Conservation (phyloP, 2,888 invertebrate species). For the Tuberolachnus salignus region DNA sequence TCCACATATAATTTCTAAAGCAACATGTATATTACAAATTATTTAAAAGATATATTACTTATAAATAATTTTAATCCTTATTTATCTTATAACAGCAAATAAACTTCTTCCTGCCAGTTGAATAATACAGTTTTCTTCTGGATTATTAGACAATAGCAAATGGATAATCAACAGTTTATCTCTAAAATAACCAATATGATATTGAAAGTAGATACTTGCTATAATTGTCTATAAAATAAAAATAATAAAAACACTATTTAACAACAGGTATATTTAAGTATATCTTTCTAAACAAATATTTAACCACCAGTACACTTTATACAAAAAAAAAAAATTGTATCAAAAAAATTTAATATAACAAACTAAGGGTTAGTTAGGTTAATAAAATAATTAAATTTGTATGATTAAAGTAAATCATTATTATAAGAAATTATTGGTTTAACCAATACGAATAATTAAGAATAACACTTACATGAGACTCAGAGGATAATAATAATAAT, state of each 20-base stretch:
- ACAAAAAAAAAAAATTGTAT: too few species aligned
- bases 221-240: conserved; percentile 70
- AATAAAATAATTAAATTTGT: too few species aligned
- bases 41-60: not conserved
- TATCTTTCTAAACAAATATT: too few species aligned
- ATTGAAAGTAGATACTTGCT: conserved; percentile 72
- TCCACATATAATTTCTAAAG: conserved; percentile 20
- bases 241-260: too few species aligned
- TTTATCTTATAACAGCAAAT: conserved; percentile 78
- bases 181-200: conserved; percentile 89
- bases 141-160: conserved; percentile 80
- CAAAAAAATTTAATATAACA: too few species aligned
- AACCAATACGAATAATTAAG: too few species aligned
- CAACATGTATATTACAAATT: not conserved
- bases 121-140: conserved; percentile 73
- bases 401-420: too few species aligned
- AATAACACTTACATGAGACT: conserved; percentile 74
- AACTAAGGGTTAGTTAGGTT: too few species aligned
- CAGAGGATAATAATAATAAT: conserved; percentile 95
- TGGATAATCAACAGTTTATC: conserved; percentile 79
- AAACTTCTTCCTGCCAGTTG: conserved; percentile 77
- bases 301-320: too few species aligned
- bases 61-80: not conserved
- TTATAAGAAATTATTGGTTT: too few species aligned
- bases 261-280: not conserved